Evolutionary conservation across 2,888 invertebrate genomes (phyloP), one percentile per base, ranked within the genome.

Genomic region (Bimastos eiseni): DNA sequence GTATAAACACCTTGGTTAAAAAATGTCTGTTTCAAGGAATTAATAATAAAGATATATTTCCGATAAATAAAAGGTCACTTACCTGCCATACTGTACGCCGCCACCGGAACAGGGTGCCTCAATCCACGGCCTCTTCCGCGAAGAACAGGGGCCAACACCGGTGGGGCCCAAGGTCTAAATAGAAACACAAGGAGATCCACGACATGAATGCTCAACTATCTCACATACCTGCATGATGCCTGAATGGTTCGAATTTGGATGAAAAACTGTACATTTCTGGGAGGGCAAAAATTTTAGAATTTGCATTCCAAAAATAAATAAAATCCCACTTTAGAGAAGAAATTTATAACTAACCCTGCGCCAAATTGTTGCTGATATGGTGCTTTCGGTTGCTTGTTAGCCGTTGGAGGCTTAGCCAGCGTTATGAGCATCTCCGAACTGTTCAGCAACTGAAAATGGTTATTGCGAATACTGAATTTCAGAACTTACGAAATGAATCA

Each of bases 321-420:
- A 70, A 36, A 36, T 86, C 37, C 37, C 86, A 86, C 30, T 86
- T 37, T 70, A 70, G 70, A 86, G 36, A 89, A 41, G 41, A 89
- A 89, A 41, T 49, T 49, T 37, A 33, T 89, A 41, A 49, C 41
- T 41, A 41, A 89, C 44, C 70, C 90, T 33, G 44, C 44, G 34
- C 90, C 41, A 34, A n/a, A 36, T 89, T 90, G 88, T 91, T 94
- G 92, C 55, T 94, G 93, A 86, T 93, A 93, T 91, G 93, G 93
- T 92, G 94, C 94, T 91, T 94, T 94, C 95, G 99, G 98, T 95
- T 99, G 98, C 96, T 98, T 98, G 96, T 98, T 98, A 96, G 99
- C 99, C 93, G 98, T 98, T 93, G 99, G 99, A 92, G 99, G 99
- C 96, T 99, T 99, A 92, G 99, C 99, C 93, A 99, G 96, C 92